Evolutionary conservation across 2,113 vertebrate species (phyloP).

Genomic region (Odocoileus hemionus): DNA sequence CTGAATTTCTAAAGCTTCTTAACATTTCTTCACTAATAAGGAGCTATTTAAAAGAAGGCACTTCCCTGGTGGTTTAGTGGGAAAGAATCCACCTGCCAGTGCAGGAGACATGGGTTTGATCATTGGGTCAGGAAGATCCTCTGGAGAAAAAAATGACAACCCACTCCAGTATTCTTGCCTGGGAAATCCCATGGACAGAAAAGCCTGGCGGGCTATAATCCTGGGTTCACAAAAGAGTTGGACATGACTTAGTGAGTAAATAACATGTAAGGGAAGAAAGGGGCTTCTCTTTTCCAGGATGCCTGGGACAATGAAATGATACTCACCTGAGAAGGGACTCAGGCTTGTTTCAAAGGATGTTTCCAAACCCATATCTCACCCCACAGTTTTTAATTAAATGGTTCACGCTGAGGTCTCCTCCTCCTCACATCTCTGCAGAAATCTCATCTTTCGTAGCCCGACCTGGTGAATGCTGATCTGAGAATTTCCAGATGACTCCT

Average conservation of each 20-base stretch:
- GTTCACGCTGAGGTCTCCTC: neutral
- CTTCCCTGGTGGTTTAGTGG: neutral
- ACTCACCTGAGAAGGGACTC: too few species aligned
- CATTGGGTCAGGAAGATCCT: neutral
- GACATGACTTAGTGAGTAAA: neutral
- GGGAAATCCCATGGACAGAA: neutral
- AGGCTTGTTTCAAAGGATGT: neutral
- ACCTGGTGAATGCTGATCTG: neutral
- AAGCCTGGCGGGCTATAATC: neutral
- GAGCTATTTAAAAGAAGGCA: neutral
- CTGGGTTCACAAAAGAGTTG: neutral
- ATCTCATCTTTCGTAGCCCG: neutral
- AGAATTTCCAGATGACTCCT: neutral
- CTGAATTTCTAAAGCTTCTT: neutral
- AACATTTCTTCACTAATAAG: too few species aligned
- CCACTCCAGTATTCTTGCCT: neutral
- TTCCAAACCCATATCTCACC: neutral
- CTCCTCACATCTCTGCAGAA: neutral
- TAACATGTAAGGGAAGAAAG: neutral
- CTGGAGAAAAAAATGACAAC: neutral
- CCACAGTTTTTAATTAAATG: fast-evolving
- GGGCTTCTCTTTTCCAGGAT: neutral
- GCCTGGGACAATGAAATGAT: neutral
- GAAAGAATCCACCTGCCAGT: neutral
- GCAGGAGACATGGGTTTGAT: neutral